A percentile compares a stretch with the other conserved stretches of the same genome.
These are phyloP conservation scores for Melanophora roralis DNA, from an alignment of 2,888 invertebrate genomes.

Conservation along the genomic window DNA sequence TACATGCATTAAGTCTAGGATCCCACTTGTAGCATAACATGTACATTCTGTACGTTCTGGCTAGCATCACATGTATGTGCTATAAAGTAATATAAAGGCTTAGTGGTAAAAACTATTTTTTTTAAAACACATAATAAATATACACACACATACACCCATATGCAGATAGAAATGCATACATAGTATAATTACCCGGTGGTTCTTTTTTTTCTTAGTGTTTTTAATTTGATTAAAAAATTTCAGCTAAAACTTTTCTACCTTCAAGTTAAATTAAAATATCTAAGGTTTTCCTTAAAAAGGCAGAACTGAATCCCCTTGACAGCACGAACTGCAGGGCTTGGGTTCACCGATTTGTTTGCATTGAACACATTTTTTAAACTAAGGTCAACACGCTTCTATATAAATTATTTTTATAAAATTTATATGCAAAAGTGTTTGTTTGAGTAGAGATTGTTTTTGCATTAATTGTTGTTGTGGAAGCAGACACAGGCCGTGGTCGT, in stretches of 20 bases:
- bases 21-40: not conserved
- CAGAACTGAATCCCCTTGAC: no score
- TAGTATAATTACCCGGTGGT: no score
- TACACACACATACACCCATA: not conserved
- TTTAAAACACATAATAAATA: not conserved
- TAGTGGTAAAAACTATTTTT: slow-evolving; percentile 11
- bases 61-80: not conserved
- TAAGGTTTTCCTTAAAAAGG: no score
- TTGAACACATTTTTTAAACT: no score
- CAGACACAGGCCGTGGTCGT: not conserved
- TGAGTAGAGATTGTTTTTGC: slow-evolving; percentile 1
- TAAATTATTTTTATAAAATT: slow-evolving; percentile 13
- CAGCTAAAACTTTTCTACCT: no score
- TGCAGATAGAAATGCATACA: not conserved
- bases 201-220: no score
- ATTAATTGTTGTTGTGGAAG: not conserved
- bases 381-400: no score
- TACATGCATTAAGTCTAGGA: not conserved
- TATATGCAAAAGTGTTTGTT: not conserved
- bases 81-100: slow-evolving; percentile 48
- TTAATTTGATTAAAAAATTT: no score
- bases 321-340: no score
- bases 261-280: no score
- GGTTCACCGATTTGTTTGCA: no score
- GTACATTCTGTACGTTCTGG: not conserved